Percentiles rank a stretch among this genome's conserved stretches.
Evolutionary conservation across 2,797 vertebrate species (phyloP).

Genomic region (Tolypeutes matacus): DNA sequence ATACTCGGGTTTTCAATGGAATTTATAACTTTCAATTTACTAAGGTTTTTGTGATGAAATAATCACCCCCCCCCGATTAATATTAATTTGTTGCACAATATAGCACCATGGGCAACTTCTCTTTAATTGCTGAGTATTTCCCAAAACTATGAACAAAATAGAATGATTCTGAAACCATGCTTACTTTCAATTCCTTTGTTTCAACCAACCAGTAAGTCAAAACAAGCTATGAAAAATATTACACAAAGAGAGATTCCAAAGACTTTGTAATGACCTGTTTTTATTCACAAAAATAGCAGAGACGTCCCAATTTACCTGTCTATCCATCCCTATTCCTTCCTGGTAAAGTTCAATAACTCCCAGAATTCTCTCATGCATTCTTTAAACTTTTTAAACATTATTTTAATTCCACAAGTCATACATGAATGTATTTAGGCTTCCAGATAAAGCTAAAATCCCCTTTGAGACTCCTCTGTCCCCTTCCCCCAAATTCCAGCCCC

Average conservation of each 20-base stretch:
- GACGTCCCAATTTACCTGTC: background rate
- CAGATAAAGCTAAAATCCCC: background rate
- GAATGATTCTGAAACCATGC: slow-evolving; percentile 63
- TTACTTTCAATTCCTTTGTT: slow-evolving; percentile 65
- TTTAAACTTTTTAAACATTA: background rate
- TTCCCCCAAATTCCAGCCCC: background rate
- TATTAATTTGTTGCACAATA: slow-evolving; percentile 72
- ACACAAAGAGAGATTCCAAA: slow-evolving; percentile 7
- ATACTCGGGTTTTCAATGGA: slow-evolving; percentile 61
- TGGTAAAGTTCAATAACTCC: background rate
- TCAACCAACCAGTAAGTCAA: slow-evolving; percentile 56
- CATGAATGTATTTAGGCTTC: background rate
- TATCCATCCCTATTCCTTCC: background rate
- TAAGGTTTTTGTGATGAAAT: slow-evolving; percentile 73
- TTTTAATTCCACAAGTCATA: slow-evolving; percentile 3
- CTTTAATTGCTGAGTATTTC: slow-evolving; percentile 29
- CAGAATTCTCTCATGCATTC: background rate
- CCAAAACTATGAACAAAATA: slow-evolving; percentile 63
- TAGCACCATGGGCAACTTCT: background rate
- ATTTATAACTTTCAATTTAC: slow-evolving; percentile 84
- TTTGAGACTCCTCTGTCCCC: background rate
- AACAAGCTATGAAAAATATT: slow-evolving; percentile 62
- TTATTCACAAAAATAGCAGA: background rate
- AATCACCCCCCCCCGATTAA: slow-evolving; percentile 9
- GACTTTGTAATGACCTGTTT: background rate